phyloP scores from a whole-genome alignment of 2,113 vertebrate genomes.

The human region DNA sequence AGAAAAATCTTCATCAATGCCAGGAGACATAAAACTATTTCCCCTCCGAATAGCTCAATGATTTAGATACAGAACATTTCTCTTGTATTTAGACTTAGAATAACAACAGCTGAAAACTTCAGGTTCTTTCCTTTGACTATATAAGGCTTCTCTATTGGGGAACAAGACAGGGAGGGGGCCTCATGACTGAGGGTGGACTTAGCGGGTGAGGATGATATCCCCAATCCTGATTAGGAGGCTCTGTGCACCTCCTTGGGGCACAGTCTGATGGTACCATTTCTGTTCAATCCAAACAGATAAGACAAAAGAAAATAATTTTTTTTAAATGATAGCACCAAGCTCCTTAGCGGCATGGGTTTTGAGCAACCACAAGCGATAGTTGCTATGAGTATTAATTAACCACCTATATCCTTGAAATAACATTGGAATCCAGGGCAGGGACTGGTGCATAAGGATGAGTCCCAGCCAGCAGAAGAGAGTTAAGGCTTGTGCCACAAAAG shows the following conservation, averaged over 20 bases:
- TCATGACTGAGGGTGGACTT: background rate
- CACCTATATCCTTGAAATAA: conserved; percentile 61
- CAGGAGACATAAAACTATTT: conserved; percentile 8
- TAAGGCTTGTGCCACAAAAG: background rate
- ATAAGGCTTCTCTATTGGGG: background rate
- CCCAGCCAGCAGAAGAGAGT: conserved; percentile 7
- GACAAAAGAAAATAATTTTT: background rate
- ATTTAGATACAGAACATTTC: conserved; percentile 7
- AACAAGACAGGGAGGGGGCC: background rate
- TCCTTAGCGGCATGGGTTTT: background rate
- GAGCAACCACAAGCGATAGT: conserved; percentile 29
- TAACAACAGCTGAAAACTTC: background rate
- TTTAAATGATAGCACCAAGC: background rate
- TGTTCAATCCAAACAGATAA: background rate
- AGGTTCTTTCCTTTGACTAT: conserved; percentile 6
- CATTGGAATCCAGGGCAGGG: background rate
- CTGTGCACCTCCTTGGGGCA: background rate
- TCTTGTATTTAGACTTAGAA: conserved; percentile 11
- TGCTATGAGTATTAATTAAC: background rate
- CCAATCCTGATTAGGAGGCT: too few relatives aligned
- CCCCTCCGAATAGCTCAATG: background rate
- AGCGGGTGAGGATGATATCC: background rate
- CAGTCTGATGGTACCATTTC: background rate
- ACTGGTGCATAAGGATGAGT: background rate
- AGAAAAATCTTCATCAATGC: background rate